Evolutionary conservation across 2,888 invertebrate genomes (phyloP), one percentile per base, ranked within the genome.

Genomic region (Lepidocyrtoides sp.): DNA sequence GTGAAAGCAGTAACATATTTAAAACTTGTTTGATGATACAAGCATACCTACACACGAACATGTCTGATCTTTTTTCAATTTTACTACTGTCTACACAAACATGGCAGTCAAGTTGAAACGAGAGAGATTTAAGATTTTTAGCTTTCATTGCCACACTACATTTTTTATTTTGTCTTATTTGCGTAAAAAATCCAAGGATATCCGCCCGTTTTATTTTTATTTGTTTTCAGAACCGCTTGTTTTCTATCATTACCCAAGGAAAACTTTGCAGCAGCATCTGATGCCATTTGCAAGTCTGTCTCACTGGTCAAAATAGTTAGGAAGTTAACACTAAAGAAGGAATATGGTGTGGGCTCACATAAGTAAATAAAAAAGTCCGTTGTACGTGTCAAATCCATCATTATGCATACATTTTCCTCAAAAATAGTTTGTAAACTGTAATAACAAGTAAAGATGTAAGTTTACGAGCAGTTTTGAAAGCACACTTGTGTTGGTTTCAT

Each of bases 351-450:
- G 7, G 26, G 48, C 48, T 14, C 2, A 8, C 32, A 48, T 23
- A 20, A 41, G 10, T 8, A 0, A 29, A 48, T 5, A 44, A 20
- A 77, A 32, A 69, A n/a, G n/a, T 32, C 32, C 48, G 54, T 57
- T 60, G 81, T 23, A 82, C 57, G 81, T 82, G 60, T 82, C 81
- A 60, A 60, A 60, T 82, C 23, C 60, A 57, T 82, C 60, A 82
- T 60, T 82, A 79, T 54, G 54, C 32, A 79, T 32, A 79, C 54
- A 79, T 51, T 54, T 79, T 51, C 20, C 51, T 79, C 17, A 23
- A 54, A 54, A 54, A 29, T 48, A 48, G 29, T 32, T 29, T 20
- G 32, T 54, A 29, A 79, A 79, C 48, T 17, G 5, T 0, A 2
- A 23, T n/a, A n/a, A n/a, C n/a, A n/a, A n/a, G n/a, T n/a, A 14